Evolutionary conservation across 1,140 invertebrate species (phyloP).

Genomic region (Drosophila arawakana): DNA sequence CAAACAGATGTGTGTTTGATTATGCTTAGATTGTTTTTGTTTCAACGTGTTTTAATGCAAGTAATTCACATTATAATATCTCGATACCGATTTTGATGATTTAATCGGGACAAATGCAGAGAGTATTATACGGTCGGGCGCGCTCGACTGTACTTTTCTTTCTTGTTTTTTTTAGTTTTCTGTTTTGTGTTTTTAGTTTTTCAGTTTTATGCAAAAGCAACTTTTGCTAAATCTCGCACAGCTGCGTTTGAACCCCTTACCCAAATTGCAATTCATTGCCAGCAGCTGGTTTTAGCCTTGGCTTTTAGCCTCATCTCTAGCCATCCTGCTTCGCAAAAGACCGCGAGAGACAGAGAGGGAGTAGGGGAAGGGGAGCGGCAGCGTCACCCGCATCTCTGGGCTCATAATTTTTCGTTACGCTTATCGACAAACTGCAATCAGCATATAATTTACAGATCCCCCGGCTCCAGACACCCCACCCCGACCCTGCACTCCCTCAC

Average conservation of each 20-base stretch:
- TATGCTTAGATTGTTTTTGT: too few relatives aligned
- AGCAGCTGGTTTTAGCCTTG: constrained; percentile 33
- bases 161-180: background rate
- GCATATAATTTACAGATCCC: constrained; percentile 73
- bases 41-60: too few relatives aligned
- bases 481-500: background rate
- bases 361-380: background rate
- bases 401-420: constrained; percentile 73
- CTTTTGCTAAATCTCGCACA: constrained; percentile 69
- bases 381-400: constrained; percentile 61
- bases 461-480: background rate
- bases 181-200: constrained; percentile 19
- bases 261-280: constrained; percentile 37
- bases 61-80: too few relatives aligned
- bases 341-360: background rate
- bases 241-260: constrained; percentile 57
- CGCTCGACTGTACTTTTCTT: too few relatives aligned
- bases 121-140: too few relatives aligned
- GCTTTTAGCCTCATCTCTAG: constrained; percentile 3
- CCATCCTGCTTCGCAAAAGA: constrained; percentile 3
- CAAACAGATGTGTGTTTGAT: too few relatives aligned
- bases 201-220: constrained; percentile 55
- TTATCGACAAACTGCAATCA: constrained; percentile 78
- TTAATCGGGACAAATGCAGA: too few relatives aligned
- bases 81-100: too few relatives aligned